A percentile compares a stretch with the other conserved stretches of the same genome.
phyloP scores from a whole-genome alignment of 2,113 vertebrate species.

The Puma concolor region DNA sequence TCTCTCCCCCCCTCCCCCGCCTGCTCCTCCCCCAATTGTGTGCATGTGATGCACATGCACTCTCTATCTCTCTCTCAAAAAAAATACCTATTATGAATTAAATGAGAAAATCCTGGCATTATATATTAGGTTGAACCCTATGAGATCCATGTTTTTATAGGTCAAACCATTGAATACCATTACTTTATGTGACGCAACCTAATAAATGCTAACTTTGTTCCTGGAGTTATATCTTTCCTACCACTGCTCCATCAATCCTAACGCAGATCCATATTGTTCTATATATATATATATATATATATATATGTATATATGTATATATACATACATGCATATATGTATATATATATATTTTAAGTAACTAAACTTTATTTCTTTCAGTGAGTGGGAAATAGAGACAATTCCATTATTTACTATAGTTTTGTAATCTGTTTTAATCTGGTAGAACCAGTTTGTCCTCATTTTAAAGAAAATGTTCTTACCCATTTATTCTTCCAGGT shows the following conservation, averaged over 20 bases:
- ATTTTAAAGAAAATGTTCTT: background rate
- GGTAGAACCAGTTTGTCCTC: background rate
- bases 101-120: background rate
- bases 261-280: background rate
- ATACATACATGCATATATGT: too few relatives aligned
- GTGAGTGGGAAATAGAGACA: background rate
- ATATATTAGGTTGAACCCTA: background rate
- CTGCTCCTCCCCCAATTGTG: too few relatives aligned
- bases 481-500: background rate
- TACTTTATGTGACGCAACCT: background rate
- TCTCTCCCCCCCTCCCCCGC: too few relatives aligned
- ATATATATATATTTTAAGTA: background rate
- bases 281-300: background rate
- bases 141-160: background rate
- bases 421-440: background rate
- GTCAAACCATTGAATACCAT: background rate
- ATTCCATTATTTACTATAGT: background rate
- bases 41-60: too few relatives aligned
- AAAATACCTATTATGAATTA: background rate
- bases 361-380: background rate
- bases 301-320: too few relatives aligned
- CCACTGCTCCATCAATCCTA: background rate
- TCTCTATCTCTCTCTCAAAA: too few relatives aligned
- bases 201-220: background rate
- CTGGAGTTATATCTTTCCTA: background rate